These are phyloP conservation scores for Hylaeus anthracinus DNA, from an alignment of 1,140 invertebrate genomes.

Conservation along the genomic window DNA sequence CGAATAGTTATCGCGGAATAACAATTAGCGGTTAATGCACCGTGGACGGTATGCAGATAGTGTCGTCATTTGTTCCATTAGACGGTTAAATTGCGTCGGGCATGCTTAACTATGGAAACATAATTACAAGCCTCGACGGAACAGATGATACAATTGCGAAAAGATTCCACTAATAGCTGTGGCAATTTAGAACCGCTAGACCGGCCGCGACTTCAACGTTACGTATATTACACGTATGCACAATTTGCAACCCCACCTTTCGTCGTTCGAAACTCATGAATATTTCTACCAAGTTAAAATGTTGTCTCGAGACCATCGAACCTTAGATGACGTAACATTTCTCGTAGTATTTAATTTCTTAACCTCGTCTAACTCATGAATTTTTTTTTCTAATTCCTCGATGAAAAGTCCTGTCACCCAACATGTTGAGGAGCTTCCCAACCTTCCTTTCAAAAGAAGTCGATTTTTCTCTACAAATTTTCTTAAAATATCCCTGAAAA, in stretches of 20 bases:
- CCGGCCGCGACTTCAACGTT: neutral
- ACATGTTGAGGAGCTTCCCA: no score
- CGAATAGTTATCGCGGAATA: slow-evolving; percentile 13
- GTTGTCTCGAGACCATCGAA: no score
- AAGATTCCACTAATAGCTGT: neutral
- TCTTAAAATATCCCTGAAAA: no score
- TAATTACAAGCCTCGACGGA: neutral
- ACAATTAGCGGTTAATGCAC: slow-evolving; percentile 36
- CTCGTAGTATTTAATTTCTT: no score
- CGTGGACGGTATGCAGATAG: slow-evolving; percentile 7
- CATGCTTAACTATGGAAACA: slow-evolving; percentile 1
- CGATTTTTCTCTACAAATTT: no score
- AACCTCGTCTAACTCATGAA: no score
- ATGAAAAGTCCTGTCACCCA: no score
- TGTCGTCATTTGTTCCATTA: slow-evolving; percentile 24
- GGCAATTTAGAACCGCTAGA: slow-evolving; percentile 25
- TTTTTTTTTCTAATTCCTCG: no score
- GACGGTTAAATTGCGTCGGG: neutral
- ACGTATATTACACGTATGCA: neutral
- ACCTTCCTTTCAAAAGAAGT: no score
- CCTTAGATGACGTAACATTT: no score
- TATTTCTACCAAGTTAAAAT: no score
- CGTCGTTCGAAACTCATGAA: neutral
- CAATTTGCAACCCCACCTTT: neutral
- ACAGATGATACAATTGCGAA: neutral